These are phyloP conservation scores for Tetragonula clypearis DNA, from an alignment of 1,140 invertebrate species.

Conservation along the genomic window DNA sequence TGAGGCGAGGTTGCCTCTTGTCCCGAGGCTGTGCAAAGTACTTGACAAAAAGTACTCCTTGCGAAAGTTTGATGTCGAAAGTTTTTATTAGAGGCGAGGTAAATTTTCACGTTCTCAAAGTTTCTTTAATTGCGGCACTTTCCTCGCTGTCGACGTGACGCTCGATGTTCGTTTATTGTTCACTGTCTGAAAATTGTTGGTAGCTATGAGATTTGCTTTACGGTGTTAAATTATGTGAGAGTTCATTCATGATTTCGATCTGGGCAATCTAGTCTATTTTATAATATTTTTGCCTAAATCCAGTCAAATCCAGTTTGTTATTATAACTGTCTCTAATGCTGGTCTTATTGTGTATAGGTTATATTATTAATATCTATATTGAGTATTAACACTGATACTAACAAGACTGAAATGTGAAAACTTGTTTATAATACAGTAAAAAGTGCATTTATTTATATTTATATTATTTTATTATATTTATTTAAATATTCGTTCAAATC, in stretches of 20 bases:
- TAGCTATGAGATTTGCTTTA: not conserved
- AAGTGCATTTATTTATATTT: no score
- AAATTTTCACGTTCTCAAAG: not conserved
- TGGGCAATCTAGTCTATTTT: no score
- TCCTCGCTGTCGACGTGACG: not conserved
- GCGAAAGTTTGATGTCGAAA: not conserved
- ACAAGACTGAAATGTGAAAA: no score
- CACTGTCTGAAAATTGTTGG: not conserved
- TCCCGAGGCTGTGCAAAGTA: not conserved
- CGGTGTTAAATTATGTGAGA: no score
- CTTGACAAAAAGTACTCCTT: not conserved
- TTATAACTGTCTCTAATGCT: not conserved
- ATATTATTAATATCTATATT: not conserved
- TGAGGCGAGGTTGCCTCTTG: not conserved
- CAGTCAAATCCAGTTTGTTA: not conserved
- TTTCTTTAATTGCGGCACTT: not conserved
- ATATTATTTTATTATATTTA: no score
- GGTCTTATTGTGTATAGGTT: fast-evolving
- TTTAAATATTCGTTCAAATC: no score
- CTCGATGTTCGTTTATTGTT: not conserved
- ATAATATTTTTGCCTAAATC: no score
- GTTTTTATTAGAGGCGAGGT: no score
- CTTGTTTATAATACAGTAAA: no score
- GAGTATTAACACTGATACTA: no score
- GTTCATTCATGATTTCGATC: no score